Percentiles rank a stretch among this genome's conserved stretches.
These are phyloP conservation scores for Benthosema pterotum DNA, from an alignment of 2,797 vertebrate genomes.

Conservation along the genomic window DNA sequence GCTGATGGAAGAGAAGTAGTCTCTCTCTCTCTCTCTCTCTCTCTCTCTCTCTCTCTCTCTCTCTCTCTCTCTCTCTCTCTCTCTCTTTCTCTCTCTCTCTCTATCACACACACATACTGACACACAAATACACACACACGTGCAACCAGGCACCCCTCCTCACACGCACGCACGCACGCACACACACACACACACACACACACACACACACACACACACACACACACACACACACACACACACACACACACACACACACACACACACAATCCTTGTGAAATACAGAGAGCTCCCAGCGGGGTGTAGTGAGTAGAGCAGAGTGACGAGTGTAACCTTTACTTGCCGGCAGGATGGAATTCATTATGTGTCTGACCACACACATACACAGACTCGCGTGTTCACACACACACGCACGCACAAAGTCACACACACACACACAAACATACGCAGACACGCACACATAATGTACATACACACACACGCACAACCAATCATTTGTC, in stretches of 20 bases:
- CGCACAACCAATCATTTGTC: neutral
- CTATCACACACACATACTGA: no score
- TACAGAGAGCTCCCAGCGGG: slow-evolving; percentile 13
- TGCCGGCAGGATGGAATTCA: slow-evolving; percentile 44
- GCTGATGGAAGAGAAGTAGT: no score
- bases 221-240: slow-evolving; percentile 11
- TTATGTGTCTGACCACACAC: slow-evolving; percentile 51
- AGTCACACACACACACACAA: slow-evolving; percentile 1
- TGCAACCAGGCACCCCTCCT: neutral
- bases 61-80: slow-evolving; percentile 6
- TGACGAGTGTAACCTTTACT: slow-evolving; percentile 51
- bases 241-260: neutral
- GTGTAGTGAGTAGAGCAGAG: slow-evolving; percentile 17
- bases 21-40: neutral
- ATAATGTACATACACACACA: neutral
- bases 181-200: no score
- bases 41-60: neutral
- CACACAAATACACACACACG: no score
- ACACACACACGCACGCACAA: slow-evolving; percentile 8
- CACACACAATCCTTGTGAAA: slow-evolving; percentile 1
- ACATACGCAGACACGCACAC: neutral
- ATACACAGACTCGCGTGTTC: slow-evolving; percentile 4
- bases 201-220: slow-evolving; percentile 6
- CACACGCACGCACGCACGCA: neutral
- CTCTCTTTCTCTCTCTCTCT: neutral